Conservation (phyloP, 1,140 invertebrate species). For the Rhysida immarginata region DNA sequence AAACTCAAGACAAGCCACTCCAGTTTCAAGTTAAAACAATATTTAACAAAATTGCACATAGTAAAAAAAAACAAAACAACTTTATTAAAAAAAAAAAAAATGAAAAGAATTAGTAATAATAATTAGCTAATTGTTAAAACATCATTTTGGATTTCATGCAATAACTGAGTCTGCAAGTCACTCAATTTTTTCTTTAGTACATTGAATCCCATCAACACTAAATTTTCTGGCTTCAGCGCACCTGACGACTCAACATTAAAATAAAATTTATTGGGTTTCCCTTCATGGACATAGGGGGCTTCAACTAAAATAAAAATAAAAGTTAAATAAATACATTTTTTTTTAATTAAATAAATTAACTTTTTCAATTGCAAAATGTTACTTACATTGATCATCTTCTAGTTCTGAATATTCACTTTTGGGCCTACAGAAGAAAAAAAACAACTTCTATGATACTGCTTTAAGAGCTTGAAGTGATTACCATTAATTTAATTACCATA, state of each 20-base stretch:
- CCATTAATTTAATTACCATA: not conserved
- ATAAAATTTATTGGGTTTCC: slow-evolving; percentile 93
- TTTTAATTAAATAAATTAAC: too few relatives aligned
- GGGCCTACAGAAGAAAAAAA: slow-evolving; percentile 37
- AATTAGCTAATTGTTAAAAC: slow-evolving; percentile 19
- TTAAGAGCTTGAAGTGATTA: not conserved
- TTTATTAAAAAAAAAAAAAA: too few relatives aligned
- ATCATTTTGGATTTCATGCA: slow-evolving; percentile 69
- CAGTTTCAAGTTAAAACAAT: too few relatives aligned
- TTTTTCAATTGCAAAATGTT: too few relatives aligned
- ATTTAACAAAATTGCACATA: too few relatives aligned
- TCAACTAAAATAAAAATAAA: slow-evolving; percentile 46
- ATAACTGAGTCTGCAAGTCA: slow-evolving; percentile 83
- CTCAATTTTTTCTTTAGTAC: slow-evolving; percentile 90
- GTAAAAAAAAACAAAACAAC: too few relatives aligned
- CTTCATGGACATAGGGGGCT: slow-evolving; percentile 80
- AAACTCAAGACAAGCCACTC: too few relatives aligned
- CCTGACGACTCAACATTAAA: slow-evolving; percentile 93
- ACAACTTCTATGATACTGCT: not conserved
- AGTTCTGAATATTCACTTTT: slow-evolving; percentile 93
- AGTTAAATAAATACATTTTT: not conserved
- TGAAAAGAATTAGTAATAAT: too few relatives aligned
- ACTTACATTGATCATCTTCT: slow-evolving; percentile 76
- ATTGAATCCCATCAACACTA: slow-evolving; percentile 84
- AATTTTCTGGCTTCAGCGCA: slow-evolving; percentile 87